phyloP scores from a whole-genome alignment of 1,140 invertebrate genomes.

The Octopus sinensis region DNA sequence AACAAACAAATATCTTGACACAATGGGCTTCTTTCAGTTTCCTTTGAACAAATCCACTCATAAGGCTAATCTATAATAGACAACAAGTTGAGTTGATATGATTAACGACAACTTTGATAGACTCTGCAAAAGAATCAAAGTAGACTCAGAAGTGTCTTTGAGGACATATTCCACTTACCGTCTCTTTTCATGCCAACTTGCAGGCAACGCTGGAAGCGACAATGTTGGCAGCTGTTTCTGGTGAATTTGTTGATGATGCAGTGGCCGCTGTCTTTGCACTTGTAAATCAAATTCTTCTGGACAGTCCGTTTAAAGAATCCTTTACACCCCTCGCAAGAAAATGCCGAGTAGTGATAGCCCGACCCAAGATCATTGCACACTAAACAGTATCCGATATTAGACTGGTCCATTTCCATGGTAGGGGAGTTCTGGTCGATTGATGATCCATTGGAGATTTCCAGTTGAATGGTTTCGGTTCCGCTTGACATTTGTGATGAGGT shows the following conservation, averaged over 20 bases:
- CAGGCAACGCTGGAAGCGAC: constrained; percentile 98
- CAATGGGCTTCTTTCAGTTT: no score
- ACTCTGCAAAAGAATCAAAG: no score
- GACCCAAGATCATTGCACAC: constrained; percentile 73
- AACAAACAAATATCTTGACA: no score
- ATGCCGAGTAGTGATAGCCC: constrained; percentile 95
- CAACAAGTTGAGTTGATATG: no score
- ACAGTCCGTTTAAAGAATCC: constrained; percentile 97
- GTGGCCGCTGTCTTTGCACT: constrained; percentile 89
- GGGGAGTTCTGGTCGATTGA: not conserved
- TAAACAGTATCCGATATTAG: constrained; percentile 68
- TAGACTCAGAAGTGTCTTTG: no score
- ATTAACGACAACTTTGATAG: no score
- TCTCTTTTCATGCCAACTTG: constrained; percentile 99
- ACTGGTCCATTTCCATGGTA: not conserved
- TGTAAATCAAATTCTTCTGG: constrained; percentile 93
- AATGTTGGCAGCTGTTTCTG: constrained; percentile 82
- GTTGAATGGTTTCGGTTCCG: not conserved
- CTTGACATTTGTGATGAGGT: not conserved
- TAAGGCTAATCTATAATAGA: no score
- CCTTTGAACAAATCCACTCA: no score
- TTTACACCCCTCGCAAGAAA: constrained; percentile 87
- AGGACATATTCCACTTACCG: constrained; percentile 63
- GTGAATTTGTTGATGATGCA: constrained; percentile 90
- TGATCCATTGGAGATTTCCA: constrained; percentile 10